A percentile compares a stretch with the other conserved stretches of the same genome.
Evolutionary conservation across 2,797 vertebrate species (phyloP).

Genomic region (Gobionotothen gibberifrons): DNA sequence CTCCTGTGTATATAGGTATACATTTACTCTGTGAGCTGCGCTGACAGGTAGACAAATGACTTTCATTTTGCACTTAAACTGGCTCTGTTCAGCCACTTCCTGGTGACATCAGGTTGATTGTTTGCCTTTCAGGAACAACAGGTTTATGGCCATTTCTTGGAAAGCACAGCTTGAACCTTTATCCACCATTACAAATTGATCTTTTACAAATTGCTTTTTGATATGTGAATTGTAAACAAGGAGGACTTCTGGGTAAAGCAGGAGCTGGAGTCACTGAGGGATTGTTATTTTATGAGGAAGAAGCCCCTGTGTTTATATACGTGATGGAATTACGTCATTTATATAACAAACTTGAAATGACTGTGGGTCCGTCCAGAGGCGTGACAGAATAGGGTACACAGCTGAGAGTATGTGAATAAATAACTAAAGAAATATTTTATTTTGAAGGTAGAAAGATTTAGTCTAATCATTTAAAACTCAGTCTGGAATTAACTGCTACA

Average conservation of each 20-base stretch:
- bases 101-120: slow-evolving; percentile 34
- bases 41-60: slow-evolving; percentile 63
- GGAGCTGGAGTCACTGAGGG: slow-evolving; percentile 51
- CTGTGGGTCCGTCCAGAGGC: background rate
- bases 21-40: slow-evolving; percentile 8
- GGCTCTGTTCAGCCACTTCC: slow-evolving; percentile 38
- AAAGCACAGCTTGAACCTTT: slow-evolving; percentile 9
- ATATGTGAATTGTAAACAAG: slow-evolving; percentile 8
- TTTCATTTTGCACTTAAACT: slow-evolving; percentile 71
- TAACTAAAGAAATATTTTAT: background rate
- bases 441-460: background rate
- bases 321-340: slow-evolving; percentile 4
- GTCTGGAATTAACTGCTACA: background rate
- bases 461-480: too few relatives aligned
- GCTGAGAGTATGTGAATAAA: background rate
- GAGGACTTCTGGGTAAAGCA: slow-evolving; percentile 74
- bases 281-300: slow-evolving; percentile 65
- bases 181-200: too few relatives aligned
- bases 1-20: slow-evolving; percentile 25
- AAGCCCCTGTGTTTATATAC: slow-evolving; percentile 53
- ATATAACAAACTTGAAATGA: background rate
- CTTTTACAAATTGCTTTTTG: slow-evolving; percentile 21
- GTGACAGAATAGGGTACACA: background rate
- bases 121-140: slow-evolving; percentile 28
- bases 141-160: slow-evolving; percentile 8